Evolutionary conservation across 1,140 invertebrate genomes (phyloP), one percentile per base, ranked within the genome.

Genomic region (Apis dorsata): DNA sequence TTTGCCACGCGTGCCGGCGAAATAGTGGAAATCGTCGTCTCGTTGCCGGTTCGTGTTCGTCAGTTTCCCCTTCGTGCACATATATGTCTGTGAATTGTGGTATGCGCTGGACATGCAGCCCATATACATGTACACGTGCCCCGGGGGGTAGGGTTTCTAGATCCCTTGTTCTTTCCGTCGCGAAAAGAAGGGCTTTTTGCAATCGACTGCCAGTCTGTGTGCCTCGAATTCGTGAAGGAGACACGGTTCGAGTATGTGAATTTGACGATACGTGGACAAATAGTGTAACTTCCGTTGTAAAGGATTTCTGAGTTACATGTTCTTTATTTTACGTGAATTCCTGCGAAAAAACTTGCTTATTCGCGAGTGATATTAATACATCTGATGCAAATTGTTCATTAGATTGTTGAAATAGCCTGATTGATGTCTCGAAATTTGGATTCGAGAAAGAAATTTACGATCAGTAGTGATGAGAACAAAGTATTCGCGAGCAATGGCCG

Each of bases 191-290:
- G 77, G 70, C 77, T 78, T 83, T 79, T 79, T 53, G 74, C 80
- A 57, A 81, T 66, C 44, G 79, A 65, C 51, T 55, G 28, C 66
- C 74, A 69, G 72, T 76, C 59, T 59, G 59, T 59, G 78, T 59
- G 77, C 66, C 60, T 65, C 69, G 78, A 82, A 84, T 79, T 84
- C 76, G 75, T 81, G 69, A 83, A 49, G 66, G 81, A 68, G 69
- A 66, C 62, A 53, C 70, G 44, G 62, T 15, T n/a, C 17, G 21
- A 13, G 51, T 72, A n/a, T 53, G 69, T 66, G 49, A 77, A 55
- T 49, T 63, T 9, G 49, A 53, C 49, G 19, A 17, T 70, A 66
- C 69, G 60, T 28, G 73, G 28, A 53, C 55, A 17, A 15, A 24
- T 34, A 79, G 76, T 70, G 76, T 51, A 53, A 21, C 10, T 19